A percentile compares a stretch with the other conserved stretches of the same genome.
Evolutionary conservation across 2,113 vertebrate genomes (phyloP).

Genomic region (Porphyrio hochstetteri): DNA sequence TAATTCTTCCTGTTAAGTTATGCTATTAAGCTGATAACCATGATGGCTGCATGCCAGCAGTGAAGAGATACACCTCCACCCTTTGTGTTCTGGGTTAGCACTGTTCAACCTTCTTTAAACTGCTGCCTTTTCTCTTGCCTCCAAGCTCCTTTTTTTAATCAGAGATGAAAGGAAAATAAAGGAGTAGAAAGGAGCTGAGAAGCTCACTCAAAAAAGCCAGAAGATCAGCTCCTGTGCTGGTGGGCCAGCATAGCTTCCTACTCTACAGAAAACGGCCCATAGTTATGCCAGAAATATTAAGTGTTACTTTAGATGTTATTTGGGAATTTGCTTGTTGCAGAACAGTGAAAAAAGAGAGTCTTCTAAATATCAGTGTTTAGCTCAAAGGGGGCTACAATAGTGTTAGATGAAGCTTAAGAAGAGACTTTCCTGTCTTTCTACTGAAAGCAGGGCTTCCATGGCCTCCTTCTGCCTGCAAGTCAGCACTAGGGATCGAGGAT

Average conservation of each 20-base stretch:
- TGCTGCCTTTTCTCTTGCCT: background rate
- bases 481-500: background rate
- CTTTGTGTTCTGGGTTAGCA: constrained; percentile 38
- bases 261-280: background rate
- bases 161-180: background rate
- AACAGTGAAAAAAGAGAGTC: background rate
- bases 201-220: background rate
- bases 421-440: background rate
- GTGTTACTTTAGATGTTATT: background rate
- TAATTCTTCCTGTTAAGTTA: constrained; percentile 59
- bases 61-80: constrained; percentile 38
- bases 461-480: background rate
- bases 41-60: constrained; percentile 50
- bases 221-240: background rate
- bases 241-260: background rate
- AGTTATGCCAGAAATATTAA: background rate
- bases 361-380: background rate
- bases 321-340: background rate
- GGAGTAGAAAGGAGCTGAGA: background rate
- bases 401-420: background rate
- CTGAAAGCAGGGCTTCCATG: background rate
- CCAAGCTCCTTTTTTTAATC: background rate
- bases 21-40: constrained; percentile 65
- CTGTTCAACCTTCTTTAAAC: background rate
- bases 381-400: background rate